Evolutionary conservation across 2,888 invertebrate species (phyloP).

Genomic region (Hirudinaria manillensis): DNA sequence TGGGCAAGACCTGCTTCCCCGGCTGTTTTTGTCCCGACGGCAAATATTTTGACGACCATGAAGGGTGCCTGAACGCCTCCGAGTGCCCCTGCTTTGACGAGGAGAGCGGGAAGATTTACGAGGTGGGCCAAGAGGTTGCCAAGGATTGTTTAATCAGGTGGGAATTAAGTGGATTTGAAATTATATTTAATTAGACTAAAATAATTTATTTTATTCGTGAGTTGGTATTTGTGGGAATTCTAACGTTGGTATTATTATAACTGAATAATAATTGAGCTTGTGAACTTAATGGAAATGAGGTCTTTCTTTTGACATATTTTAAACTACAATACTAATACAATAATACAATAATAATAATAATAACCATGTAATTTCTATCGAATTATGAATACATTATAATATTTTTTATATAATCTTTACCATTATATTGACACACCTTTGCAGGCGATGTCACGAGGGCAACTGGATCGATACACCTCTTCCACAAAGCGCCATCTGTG

Average conservation of each 20-base stretch:
- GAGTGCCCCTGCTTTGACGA: constrained; percentile 21
- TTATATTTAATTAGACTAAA: neutral
- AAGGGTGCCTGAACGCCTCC: neutral
- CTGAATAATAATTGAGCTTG: too few relatives aligned
- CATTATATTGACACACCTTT: neutral
- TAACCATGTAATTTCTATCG: too few relatives aligned
- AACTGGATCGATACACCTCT: neutral
- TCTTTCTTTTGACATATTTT: too few relatives aligned
- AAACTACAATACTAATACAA: too few relatives aligned
- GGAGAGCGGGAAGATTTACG: neutral
- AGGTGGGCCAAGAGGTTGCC: neutral
- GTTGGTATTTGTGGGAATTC: too few relatives aligned
- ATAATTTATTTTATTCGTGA: neutral
- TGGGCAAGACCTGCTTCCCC: constrained; percentile 28
- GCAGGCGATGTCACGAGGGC: constrained; percentile 9
- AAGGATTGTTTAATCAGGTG: constrained; percentile 23
- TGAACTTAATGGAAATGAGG: too few relatives aligned
- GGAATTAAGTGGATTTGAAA: neutral
- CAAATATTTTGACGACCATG: constrained; percentile 8
- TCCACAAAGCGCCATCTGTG: neutral
- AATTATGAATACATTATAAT: too few relatives aligned
- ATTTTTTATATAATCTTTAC: too few relatives aligned
- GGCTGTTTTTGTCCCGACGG: constrained; percentile 19
- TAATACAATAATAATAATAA: too few relatives aligned
- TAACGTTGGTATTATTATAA: too few relatives aligned